Evolutionary conservation across 2,797 vertebrate species (phyloP).

Genomic region (Xyrichtys novacula): DNA sequence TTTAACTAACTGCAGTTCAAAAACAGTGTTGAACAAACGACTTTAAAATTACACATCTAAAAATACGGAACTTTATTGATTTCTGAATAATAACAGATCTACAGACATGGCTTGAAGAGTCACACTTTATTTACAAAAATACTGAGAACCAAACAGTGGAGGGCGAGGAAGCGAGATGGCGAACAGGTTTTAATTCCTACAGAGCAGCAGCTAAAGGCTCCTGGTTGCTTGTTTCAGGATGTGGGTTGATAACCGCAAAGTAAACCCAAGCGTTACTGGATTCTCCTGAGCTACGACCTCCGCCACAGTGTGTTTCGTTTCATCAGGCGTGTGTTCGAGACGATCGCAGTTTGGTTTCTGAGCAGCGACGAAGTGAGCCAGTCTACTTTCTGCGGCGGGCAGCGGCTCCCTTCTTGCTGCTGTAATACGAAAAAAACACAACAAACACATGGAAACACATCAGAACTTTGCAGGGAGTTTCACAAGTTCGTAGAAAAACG

Average conservation of each 20-base stretch:
- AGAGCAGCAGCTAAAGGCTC: slow-evolving; percentile 69
- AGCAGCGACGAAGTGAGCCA: slow-evolving; percentile 20
- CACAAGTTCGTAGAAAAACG: not conserved
- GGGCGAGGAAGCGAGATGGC: slow-evolving; percentile 66
- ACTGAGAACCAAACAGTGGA: slow-evolving; percentile 82
- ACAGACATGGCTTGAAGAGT: slow-evolving; percentile 81
- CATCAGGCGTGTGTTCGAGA: slow-evolving; percentile 64
- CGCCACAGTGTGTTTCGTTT: slow-evolving; percentile 56
- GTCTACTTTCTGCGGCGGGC: slow-evolving; percentile 95
- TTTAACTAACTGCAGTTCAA: slow-evolving; percentile 13
- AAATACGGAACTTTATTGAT: slow-evolving; percentile 77
- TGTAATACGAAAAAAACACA: slow-evolving; percentile 73
- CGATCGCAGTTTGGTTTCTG: slow-evolving; percentile 60
- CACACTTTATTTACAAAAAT: slow-evolving; percentile 95
- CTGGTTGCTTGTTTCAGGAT: slow-evolving; percentile 58
- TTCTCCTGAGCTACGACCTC: slow-evolving; percentile 63
- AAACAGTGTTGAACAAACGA: slow-evolving; percentile 65
- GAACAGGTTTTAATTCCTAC: slow-evolving; percentile 51
- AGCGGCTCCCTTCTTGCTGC: slow-evolving; percentile 95
- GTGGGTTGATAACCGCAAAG: slow-evolving; percentile 36
- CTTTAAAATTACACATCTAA: slow-evolving; percentile 70
- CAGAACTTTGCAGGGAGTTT: slow-evolving; percentile 9
- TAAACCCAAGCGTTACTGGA: slow-evolving; percentile 57
- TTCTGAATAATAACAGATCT: slow-evolving; percentile 76
- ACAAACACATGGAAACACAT: slow-evolving; percentile 35